A percentile compares a stretch with the other conserved stretches of the same genome.
These are phyloP conservation scores for Thaumatotibia leucotreta DNA, from an alignment of 1,140 invertebrate species.

Conservation along the genomic window DNA sequence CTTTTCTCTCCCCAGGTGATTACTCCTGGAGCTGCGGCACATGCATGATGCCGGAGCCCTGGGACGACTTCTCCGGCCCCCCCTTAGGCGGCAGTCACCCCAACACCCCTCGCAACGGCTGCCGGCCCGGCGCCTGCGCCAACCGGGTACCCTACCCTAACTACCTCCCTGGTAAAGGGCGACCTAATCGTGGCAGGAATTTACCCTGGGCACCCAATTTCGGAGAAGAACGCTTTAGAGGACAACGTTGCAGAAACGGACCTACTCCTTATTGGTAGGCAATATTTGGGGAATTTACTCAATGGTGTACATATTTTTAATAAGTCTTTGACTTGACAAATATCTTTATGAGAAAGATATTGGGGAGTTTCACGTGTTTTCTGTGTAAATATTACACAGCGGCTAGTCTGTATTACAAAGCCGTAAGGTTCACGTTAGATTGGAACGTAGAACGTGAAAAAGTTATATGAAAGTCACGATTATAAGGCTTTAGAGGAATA, in stretches of 20 bases:
- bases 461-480: too few relatives aligned
- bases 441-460: too few relatives aligned
- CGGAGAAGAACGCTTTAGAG: constrained; percentile 51
- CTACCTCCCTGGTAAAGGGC: constrained; percentile 39
- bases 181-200: constrained; percentile 45
- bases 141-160: constrained; percentile 40
- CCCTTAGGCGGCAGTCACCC: constrained; percentile 39
- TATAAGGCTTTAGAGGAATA: too few relatives aligned
- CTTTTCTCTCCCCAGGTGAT: constrained; percentile 45
- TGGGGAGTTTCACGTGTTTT: background rate
- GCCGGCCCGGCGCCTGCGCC: constrained; percentile 47
- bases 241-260: constrained; percentile 52
- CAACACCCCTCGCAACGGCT: constrained; percentile 51
- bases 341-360: background rate
- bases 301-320: constrained; percentile 12
- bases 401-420: too few relatives aligned
- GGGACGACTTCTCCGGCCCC: constrained; percentile 43
- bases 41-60: constrained; percentile 50
- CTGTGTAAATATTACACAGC: background rate
- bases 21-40: constrained; percentile 49
- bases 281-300: background rate
- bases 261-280: constrained; percentile 57
- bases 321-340: background rate
- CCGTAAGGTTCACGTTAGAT: too few relatives aligned
- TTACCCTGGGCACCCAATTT: constrained; percentile 51